Percentiles rank a stretch among this genome's conserved stretches.
Evolutionary conservation across 2,797 vertebrate species (phyloP).

Genomic region (Rhinoraja longicauda): DNA sequence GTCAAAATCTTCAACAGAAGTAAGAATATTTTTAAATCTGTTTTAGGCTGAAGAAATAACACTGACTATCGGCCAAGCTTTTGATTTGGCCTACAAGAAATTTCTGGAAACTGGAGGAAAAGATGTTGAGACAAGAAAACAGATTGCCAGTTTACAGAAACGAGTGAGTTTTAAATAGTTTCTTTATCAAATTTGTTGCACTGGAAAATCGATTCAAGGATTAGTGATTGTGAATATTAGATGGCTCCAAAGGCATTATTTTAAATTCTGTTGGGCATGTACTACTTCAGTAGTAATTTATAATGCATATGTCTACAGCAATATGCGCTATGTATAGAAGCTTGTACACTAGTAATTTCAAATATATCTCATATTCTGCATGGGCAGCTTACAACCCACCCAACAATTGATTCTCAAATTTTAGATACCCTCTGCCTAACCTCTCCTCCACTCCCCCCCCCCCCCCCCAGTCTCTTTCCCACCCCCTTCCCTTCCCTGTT

Average conservation of each 20-base stretch:
- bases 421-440: too few species aligned
- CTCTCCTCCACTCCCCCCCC: too few species aligned
- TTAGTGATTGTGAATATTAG: background rate
- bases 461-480: too few species aligned
- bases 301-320: background rate
- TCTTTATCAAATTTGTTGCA: background rate
- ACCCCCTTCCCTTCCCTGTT: too few species aligned
- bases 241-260: background rate
- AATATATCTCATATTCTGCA: too few species aligned
- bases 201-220: background rate
- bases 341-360: background rate
- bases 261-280: background rate
- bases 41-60: constrained; percentile 94
- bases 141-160: constrained; percentile 90
- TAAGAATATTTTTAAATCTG: constrained; percentile 42
- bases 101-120: constrained; percentile 96
- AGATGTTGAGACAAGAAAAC: constrained; percentile 95
- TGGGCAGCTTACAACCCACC: too few species aligned
- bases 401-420: too few species aligned
- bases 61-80: constrained; percentile 94
- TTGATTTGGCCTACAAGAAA: constrained; percentile 96
- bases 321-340: background rate
- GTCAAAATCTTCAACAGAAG: background rate
- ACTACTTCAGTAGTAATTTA: too few species aligned
- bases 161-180: constrained; percentile 64